Percentiles rank a stretch among this genome's conserved stretches.
phyloP scores from a whole-genome alignment of 2,113 vertebrate species.

The Pomatorhinus ruficollis region DNA sequence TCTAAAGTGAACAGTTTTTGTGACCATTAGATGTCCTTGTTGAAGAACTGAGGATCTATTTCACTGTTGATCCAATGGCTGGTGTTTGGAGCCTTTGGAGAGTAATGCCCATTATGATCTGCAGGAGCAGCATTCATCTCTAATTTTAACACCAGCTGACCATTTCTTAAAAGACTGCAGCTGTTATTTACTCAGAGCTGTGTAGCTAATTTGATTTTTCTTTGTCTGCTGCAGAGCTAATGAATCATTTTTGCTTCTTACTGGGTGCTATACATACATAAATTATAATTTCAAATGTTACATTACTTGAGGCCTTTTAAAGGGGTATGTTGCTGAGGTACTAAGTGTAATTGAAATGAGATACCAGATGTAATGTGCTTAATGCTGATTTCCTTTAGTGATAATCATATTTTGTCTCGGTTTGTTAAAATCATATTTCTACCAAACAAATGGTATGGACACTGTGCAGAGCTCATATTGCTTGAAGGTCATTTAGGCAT shows the following conservation, averaged over 20 bases:
- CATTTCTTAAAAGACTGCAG: background rate
- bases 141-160: slow-evolving; percentile 13
- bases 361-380: background rate
- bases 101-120: background rate
- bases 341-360: background rate
- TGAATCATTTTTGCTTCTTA: background rate
- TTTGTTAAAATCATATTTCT: background rate
- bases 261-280: background rate
- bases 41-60: background rate
- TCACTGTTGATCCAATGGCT: background rate
- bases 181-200: slow-evolving; percentile 32
- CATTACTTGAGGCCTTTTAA: background rate
- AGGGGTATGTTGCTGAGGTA: background rate
- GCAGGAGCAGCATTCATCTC: background rate
- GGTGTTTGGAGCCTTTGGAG: background rate
- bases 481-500: background rate
- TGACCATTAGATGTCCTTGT: background rate
- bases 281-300: background rate
- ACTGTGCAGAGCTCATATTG: rapidly evolving
- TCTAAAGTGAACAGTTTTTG: rapidly evolving
- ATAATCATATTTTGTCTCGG: background rate
- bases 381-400: background rate
- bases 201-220: slow-evolving; percentile 17
- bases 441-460: background rate
- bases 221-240: background rate